phyloP scores from a whole-genome alignment of 1,140 invertebrate species.

The Drosophila simulans region DNA sequence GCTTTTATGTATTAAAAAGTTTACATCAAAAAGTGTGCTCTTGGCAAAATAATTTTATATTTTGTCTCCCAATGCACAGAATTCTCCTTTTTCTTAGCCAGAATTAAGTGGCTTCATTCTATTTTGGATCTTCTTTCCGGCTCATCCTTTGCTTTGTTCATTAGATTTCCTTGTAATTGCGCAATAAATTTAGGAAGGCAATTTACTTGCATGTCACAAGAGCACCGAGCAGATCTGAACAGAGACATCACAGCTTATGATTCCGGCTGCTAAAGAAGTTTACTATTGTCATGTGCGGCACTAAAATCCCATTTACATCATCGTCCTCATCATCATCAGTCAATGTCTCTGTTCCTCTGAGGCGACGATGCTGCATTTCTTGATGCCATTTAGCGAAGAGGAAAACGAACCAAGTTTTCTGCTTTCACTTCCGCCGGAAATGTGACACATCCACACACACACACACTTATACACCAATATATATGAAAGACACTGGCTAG shows the following conservation, averaged over 20 bases:
- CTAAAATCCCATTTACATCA: constrained; percentile 83
- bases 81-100: background rate
- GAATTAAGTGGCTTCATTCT: constrained; percentile 2
- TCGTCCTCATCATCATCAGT: constrained; percentile 82
- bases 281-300: constrained; percentile 79
- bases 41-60: background rate
- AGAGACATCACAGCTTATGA: constrained; percentile 76
- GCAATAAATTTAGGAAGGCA: constrained; percentile 76
- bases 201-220: constrained; percentile 72
- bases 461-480: background rate
- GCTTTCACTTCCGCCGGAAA: constrained; percentile 81
- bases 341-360: constrained; percentile 62
- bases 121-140: background rate
- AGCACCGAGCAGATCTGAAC: constrained; percentile 26
- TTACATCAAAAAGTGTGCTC: no score
- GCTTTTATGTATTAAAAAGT: no score
- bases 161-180: constrained; percentile 75
- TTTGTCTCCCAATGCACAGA: background rate
- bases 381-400: constrained; percentile 76
- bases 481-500: constrained; percentile 27
- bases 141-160: constrained; percentile 45
- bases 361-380: constrained; percentile 80
- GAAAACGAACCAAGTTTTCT: constrained; percentile 69
- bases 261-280: constrained; percentile 71
- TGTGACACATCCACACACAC: constrained; percentile 49